These are phyloP conservation scores for Morpho deidamia DNA, from an alignment of 2,888 invertebrate genomes.

Conservation along the genomic window DNA sequence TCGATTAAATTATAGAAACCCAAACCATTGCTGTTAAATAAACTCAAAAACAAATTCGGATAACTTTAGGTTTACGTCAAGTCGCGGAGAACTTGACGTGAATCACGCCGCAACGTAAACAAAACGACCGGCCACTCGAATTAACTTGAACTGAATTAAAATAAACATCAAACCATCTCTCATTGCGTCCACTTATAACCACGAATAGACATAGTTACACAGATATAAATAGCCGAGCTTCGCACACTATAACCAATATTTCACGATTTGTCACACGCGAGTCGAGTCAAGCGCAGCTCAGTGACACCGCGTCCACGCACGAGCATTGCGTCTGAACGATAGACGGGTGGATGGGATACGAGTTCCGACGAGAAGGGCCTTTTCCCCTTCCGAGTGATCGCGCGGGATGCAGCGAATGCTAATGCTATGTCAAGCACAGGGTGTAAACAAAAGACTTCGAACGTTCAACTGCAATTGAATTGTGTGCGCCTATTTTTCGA, in stretches of 20 bases:
- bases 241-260: conserved; percentile 62
- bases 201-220: conserved; percentile 38
- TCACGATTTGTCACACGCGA: conserved; percentile 51
- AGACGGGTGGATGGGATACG: conserved; percentile 65
- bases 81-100: conserved; percentile 39
- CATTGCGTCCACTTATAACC: conserved; percentile 51
- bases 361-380: conserved; percentile 61
- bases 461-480: conserved; percentile 18
- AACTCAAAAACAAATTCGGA: conserved; percentile 11
- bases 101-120: conserved; percentile 58
- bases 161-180: conserved; percentile 52
- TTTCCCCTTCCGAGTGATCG: conserved; percentile 72
- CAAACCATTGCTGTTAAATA: not conserved
- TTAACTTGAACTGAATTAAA: conserved; percentile 57
- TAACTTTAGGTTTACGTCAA: conserved; percentile 40
- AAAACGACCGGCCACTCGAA: conserved; percentile 51
- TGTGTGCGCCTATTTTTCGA: conserved; percentile 9
- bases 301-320: conserved; percentile 60
- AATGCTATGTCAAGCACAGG: conserved; percentile 40
- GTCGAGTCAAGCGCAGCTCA: conserved; percentile 38
- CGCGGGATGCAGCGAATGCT: conserved; percentile 70
- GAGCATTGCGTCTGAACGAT: conserved; percentile 65
- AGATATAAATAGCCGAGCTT: conserved; percentile 58
- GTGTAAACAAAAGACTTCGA: conserved; percentile 27
- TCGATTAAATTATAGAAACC: too few relatives aligned